Percentiles rank a stretch among this genome's conserved stretches.
phyloP scores from a whole-genome alignment of 2,797 vertebrate species.

The Sebastiscus tertius region DNA sequence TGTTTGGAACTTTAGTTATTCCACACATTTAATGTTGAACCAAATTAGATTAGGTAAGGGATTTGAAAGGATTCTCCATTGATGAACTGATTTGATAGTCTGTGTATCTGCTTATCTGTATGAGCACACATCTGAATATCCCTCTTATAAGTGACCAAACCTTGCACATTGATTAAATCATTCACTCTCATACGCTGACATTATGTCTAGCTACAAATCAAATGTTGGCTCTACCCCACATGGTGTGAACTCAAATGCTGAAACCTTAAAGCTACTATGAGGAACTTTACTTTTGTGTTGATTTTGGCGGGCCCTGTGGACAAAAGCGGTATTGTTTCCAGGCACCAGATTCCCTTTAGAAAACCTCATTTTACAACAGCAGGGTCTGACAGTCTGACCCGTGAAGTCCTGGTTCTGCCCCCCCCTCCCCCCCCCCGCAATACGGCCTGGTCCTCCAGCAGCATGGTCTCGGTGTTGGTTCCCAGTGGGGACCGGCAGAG shows the following conservation, averaged over 20 bases:
- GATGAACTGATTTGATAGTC: neutral
- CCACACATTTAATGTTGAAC: neutral
- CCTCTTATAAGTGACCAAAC: neutral
- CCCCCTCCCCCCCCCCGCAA: too few relatives aligned
- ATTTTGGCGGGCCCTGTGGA: too few relatives aligned
- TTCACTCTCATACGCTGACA: too few relatives aligned
- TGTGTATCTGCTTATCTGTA: neutral
- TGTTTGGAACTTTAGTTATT: neutral
- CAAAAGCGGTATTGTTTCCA: too few relatives aligned
- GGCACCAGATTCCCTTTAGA: too few relatives aligned
- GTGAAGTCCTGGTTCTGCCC: too few relatives aligned
- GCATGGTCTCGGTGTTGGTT: too few relatives aligned
- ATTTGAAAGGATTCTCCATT: neutral
- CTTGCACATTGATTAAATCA: neutral
- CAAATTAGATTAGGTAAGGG: neutral
- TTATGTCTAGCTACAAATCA: neutral
- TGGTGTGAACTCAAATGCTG: neutral
- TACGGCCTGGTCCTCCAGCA: too few relatives aligned
- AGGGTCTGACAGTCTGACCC: too few relatives aligned
- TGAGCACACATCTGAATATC: neutral
- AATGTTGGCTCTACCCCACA: neutral
- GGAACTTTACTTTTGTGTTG: neutral
- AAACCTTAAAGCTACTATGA: neutral
- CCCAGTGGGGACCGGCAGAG: too few relatives aligned
- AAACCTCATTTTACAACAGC: too few relatives aligned